These are phyloP conservation scores for Cremastinae sp. DNA, from an alignment of 2,888 invertebrate species.

Conservation along the genomic window DNA sequence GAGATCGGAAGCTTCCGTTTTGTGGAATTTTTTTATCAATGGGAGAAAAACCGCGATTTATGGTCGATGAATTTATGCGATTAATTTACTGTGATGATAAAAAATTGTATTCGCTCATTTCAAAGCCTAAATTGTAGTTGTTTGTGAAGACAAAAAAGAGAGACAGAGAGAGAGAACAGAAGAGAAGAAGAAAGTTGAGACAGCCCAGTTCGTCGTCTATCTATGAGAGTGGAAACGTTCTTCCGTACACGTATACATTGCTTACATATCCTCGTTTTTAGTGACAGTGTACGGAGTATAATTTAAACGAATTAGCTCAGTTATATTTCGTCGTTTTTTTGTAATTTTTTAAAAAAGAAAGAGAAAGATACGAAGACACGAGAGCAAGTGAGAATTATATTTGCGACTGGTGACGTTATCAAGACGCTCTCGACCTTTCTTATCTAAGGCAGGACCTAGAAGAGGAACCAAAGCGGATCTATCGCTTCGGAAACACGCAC, in stretches of 20 bases:
- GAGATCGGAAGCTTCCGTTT: too few species aligned
- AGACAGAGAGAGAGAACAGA: constrained; percentile 53
- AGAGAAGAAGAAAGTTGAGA: constrained; percentile 39
- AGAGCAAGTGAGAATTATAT: constrained; percentile 29
- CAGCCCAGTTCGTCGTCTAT: too few species aligned
- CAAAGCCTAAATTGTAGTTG: too few species aligned
- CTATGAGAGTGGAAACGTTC: constrained; percentile 66
- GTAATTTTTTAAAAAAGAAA: constrained; percentile 12
- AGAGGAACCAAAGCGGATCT: constrained; percentile 19
- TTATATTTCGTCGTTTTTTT: too few species aligned
- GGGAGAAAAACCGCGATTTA: too few species aligned
- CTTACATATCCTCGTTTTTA: constrained; percentile 65
- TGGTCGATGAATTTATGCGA: too few species aligned
- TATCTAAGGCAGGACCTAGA: constrained; percentile 45
- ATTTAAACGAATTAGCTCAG: constrained; percentile 33
- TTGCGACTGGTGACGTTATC: constrained; percentile 37
- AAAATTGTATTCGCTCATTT: too few species aligned
- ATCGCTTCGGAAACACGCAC: constrained; percentile 27
- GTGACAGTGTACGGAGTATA: constrained; percentile 21
- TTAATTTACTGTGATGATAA: too few species aligned
- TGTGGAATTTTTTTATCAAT: too few species aligned
- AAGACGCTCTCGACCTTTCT: constrained; percentile 46
- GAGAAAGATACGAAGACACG: constrained; percentile 14
- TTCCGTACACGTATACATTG: constrained; percentile 68
- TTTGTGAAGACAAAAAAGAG: not conserved